Conservation (phyloP, 1,140 invertebrate genomes). For the Drosophila seguyi region DNA sequence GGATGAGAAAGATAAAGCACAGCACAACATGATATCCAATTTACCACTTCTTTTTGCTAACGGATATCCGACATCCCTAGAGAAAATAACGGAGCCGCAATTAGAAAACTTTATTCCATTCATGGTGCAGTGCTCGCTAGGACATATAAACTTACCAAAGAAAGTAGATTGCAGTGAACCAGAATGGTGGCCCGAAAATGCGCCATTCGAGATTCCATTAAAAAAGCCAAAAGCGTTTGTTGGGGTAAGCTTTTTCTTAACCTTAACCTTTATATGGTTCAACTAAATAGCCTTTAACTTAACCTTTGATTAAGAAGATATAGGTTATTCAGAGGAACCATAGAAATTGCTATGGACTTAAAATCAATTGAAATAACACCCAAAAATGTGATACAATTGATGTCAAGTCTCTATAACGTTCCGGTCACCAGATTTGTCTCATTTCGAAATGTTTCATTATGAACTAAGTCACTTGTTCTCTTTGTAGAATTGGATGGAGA, state of each 20-base stretch:
- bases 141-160: constrained; percentile 87
- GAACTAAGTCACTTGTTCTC: background rate
- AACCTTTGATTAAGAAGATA: background rate
- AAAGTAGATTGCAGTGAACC: constrained; percentile 86
- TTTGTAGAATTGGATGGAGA: constrained; percentile 87
- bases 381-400: background rate
- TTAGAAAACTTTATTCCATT: constrained; percentile 90
- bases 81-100: constrained; percentile 87
- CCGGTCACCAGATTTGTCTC: background rate
- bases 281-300: background rate
- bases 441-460: background rate
- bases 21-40: constrained; percentile 85
- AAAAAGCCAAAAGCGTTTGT: constrained; percentile 86
- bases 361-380: background rate
- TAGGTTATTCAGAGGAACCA: background rate
- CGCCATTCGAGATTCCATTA: constrained; percentile 88
- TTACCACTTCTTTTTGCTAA: constrained; percentile 89
- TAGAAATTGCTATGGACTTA: background rate
- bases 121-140: constrained; percentile 91
- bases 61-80: constrained; percentile 89
- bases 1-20: constrained; percentile 79
- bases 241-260: constrained; percentile 84
- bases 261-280: background rate
- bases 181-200: constrained; percentile 90
- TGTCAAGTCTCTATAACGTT: background rate